phyloP scores from a whole-genome alignment of 92 coral and sea anemone genomes.

The Bergia sp. region DNA sequence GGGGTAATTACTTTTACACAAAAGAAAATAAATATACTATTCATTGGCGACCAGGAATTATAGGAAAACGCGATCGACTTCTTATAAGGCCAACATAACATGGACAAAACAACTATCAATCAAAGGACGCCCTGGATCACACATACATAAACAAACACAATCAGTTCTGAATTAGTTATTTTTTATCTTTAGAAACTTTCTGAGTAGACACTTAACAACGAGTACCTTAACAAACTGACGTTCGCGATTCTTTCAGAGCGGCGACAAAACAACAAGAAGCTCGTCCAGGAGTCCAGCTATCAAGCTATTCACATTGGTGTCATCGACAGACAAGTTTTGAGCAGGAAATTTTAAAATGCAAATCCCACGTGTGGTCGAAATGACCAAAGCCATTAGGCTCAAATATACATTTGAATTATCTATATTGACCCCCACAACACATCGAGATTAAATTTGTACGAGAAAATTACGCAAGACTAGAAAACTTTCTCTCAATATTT shows the following conservation, averaged over 20 bases:
- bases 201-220: neutral
- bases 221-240: neutral
- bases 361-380: neutral
- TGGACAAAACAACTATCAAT: neutral
- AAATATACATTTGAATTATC: neutral
- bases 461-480: neutral
- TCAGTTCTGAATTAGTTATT: neutral
- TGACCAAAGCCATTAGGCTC: neutral
- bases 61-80: neutral
- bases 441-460: neutral
- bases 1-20: constrained; percentile 11
- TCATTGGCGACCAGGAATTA: constrained; percentile 4
- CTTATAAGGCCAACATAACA: neutral
- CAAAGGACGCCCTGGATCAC: neutral
- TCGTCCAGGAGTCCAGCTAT: neutral
- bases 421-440: neutral
- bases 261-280: neutral
- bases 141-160: neutral
- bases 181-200: neutral
- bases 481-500: neutral
- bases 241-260: neutral
- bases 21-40: constrained; percentile 16
- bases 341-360: neutral
- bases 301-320: neutral
- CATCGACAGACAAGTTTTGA: neutral